Conservation (phyloP, 2,888 invertebrate genomes). For the Sarcophaga rosellei region DNA sequence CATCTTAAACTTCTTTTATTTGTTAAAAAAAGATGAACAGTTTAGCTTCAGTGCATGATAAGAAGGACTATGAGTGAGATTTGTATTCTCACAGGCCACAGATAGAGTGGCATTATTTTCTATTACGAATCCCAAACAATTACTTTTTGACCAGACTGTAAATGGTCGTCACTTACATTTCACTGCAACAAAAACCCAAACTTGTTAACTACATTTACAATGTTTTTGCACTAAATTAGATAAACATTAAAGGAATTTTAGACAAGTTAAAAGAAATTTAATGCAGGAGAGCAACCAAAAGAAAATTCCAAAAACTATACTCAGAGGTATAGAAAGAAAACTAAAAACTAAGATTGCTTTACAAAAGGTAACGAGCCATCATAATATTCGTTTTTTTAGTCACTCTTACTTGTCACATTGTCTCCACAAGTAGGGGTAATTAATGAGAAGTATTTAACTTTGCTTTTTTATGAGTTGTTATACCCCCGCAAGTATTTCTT, state of each 20-base stretch:
- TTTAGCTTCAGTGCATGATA: too few relatives aligned
- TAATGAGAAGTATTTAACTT: conserved; percentile 70
- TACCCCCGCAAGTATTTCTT: conserved; percentile 20
- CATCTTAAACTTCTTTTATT: too few relatives aligned
- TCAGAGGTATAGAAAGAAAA: conserved; percentile 28
- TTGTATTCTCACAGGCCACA: too few relatives aligned
- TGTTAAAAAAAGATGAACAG: too few relatives aligned
- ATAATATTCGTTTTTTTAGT: conserved; percentile 31
- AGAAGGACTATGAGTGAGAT: too few relatives aligned
- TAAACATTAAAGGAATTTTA: conserved; percentile 7
- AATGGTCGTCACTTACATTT: not conserved
- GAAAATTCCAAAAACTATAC: not conserved
- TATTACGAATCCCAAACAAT: too few relatives aligned
- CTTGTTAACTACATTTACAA: not conserved
- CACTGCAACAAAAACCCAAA: not conserved
- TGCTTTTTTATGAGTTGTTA: conserved; percentile 31
- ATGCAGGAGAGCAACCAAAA: not conserved
- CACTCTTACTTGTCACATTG: conserved; percentile 49
- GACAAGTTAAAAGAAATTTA: not conserved
- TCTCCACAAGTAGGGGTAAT: conserved; percentile 72
- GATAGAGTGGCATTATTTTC: too few relatives aligned
- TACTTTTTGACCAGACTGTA: not conserved
- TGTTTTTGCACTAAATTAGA: conserved; percentile 21
- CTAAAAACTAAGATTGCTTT: conserved; percentile 14
- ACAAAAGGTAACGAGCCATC: conserved; percentile 57